A percentile compares a stretch with the other conserved stretches of the same genome.
Evolutionary conservation across 2,113 vertebrate species (phyloP).

Genomic region (Anthoscopus minutus): DNA sequence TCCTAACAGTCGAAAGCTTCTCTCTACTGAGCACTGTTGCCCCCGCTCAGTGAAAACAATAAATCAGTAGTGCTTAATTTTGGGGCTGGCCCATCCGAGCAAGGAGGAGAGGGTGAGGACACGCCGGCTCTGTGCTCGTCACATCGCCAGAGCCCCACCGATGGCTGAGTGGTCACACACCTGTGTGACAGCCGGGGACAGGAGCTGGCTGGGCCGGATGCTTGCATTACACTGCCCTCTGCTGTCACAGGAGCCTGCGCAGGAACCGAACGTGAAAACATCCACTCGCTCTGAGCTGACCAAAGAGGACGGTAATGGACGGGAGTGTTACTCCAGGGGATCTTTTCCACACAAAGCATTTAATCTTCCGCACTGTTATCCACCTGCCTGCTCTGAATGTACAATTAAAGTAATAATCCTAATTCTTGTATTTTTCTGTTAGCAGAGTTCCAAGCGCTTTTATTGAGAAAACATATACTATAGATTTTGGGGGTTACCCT

Average conservation of each 20-base stretch:
- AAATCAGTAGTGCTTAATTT: fast-evolving
- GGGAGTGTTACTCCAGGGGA: fast-evolving
- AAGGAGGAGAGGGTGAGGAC: not conserved
- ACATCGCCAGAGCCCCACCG: not conserved
- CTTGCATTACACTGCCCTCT: constrained; percentile 44
- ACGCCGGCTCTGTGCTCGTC: fast-evolving
- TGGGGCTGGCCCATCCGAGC: not conserved
- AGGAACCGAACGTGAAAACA: fast-evolving
- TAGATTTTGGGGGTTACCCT: not conserved
- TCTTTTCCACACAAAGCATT: not conserved
- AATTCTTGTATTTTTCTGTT: not conserved
- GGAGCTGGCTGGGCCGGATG: not conserved
- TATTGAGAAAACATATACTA: fast-evolving
- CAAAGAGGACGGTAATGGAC: fast-evolving
- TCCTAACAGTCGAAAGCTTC: fast-evolving
- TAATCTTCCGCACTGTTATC: not conserved
- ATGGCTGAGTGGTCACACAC: too few relatives aligned
- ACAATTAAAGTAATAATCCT: not conserved
- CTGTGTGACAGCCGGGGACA: fast-evolving
- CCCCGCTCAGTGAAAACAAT: not conserved
- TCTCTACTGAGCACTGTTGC: not conserved
- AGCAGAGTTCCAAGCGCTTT: not conserved
- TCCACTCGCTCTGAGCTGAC: too few relatives aligned
- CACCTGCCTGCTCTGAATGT: not conserved
- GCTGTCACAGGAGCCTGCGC: not conserved